Conservation (phyloP, 2,888 invertebrate genomes). For the Zele albiditarsus region DNA sequence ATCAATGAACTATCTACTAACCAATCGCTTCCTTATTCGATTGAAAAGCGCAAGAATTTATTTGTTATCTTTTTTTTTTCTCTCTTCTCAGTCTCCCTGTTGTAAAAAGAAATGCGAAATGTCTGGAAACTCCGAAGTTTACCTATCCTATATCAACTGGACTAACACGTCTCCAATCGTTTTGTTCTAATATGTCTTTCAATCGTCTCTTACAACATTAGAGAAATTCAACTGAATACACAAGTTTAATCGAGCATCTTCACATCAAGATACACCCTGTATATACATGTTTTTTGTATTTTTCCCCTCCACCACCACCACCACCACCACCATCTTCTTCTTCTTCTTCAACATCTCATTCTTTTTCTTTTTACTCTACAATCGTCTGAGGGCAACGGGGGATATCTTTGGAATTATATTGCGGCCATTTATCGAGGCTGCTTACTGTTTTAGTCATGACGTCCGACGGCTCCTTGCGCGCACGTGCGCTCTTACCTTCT, state of each 20-base stretch:
- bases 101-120: background rate
- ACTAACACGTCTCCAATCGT: too few species aligned
- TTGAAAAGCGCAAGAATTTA: background rate
- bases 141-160: background rate
- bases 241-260: too few species aligned
- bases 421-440: conserved; percentile 66
- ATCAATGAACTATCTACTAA: too few species aligned
- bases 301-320: conserved; percentile 40
- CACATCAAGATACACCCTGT: conserved; percentile 28
- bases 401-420: conserved; percentile 62
- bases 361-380: conserved; percentile 65
- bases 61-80: background rate
- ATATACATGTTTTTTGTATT: conserved; percentile 40
- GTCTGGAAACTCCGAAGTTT: too few species aligned
- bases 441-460: conserved; percentile 69
- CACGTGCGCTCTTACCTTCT: conserved; percentile 41
- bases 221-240: background rate
- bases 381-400: conserved; percentile 58
- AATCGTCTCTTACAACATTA: background rate
- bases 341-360: conserved; percentile 66
- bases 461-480: conserved; percentile 52
- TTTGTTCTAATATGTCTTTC: conserved; percentile 10
- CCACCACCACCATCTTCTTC: conserved; percentile 58
- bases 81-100: background rate
- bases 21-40: too few species aligned